Conservation (phyloP, 2,888 invertebrate genomes). For the Papilio protenor region DNA sequence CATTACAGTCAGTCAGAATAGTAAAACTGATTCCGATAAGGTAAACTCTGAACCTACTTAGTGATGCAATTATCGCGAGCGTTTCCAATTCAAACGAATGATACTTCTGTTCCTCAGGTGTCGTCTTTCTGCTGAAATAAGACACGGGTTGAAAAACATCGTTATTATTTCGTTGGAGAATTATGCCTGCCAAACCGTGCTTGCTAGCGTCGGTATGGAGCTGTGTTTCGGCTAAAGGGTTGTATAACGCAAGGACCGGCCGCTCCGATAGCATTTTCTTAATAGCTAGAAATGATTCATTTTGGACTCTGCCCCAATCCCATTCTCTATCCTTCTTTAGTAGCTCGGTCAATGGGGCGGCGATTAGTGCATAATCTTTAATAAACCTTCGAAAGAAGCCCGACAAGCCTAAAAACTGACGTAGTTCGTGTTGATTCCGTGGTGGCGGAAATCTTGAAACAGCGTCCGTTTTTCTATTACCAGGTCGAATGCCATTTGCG, state of each 20-base stretch:
- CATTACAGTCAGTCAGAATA: too few species aligned
- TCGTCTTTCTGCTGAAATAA: too few species aligned
- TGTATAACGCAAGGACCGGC: background rate
- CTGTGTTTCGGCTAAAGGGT: background rate
- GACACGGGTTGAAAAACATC: too few species aligned
- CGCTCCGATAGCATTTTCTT: background rate
- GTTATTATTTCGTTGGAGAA: too few species aligned
- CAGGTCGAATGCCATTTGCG: conserved; percentile 38
- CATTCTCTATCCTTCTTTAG: conserved; percentile 15
- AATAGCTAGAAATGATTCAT: background rate
- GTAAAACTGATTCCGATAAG: too few species aligned
- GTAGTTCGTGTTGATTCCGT: conserved; percentile 36
- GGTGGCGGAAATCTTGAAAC: conserved; percentile 38
- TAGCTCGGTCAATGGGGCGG: conserved; percentile 39
- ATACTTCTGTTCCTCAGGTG: too few species aligned
- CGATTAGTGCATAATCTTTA: conserved; percentile 34
- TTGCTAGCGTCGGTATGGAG: too few species aligned
- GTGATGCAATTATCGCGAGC: too few species aligned
- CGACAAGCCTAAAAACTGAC: conserved; percentile 38
- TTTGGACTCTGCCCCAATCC: background rate
- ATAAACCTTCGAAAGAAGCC: conserved; percentile 44
- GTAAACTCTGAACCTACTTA: too few species aligned
- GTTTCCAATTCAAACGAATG: too few species aligned
- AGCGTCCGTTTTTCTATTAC: conserved; percentile 31
- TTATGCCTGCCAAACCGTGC: too few species aligned